These are phyloP conservation scores for Crenichthys baileyi DNA, from an alignment of 2,797 vertebrate genomes.

Conservation along the genomic window DNA sequence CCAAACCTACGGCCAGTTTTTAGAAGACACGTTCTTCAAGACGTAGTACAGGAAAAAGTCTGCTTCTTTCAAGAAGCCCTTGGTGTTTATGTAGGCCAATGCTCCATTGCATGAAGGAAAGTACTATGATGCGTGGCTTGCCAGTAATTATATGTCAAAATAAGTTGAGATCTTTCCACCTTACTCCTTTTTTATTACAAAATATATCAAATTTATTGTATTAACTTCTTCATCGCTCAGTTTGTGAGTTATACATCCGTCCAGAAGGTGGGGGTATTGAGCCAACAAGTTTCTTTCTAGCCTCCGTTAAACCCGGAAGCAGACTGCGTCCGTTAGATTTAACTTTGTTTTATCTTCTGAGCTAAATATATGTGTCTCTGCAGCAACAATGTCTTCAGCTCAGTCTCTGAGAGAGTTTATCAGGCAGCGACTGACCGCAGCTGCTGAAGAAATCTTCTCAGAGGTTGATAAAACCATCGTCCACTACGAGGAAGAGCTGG, in stretches of 20 bases:
- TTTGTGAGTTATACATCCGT: not conserved
- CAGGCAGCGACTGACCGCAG: constrained; percentile 1
- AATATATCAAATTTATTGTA: too few relatives aligned
- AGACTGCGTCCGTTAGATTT: not conserved
- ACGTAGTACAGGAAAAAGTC: too few relatives aligned
- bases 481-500: not conserved
- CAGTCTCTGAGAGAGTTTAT: constrained; percentile 4
- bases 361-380: not conserved
- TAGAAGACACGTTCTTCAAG: too few relatives aligned
- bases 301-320: not conserved
- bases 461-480: constrained; percentile 3
- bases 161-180: too few relatives aligned
- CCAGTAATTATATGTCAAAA: too few relatives aligned
- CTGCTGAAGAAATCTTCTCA: constrained; percentile 4
- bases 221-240: too few relatives aligned
- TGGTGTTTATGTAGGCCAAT: too few relatives aligned
- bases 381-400: not conserved
- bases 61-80: too few relatives aligned
- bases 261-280: not conserved
- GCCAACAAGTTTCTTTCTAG: not conserved
- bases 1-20: too few relatives aligned
- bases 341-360: not conserved
- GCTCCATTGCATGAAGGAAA: too few relatives aligned
- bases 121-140: too few relatives aligned
- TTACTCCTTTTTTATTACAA: too few relatives aligned